Evolutionary conservation across 1,140 invertebrate genomes (phyloP).

Genomic region (Danaus plexippus): DNA sequence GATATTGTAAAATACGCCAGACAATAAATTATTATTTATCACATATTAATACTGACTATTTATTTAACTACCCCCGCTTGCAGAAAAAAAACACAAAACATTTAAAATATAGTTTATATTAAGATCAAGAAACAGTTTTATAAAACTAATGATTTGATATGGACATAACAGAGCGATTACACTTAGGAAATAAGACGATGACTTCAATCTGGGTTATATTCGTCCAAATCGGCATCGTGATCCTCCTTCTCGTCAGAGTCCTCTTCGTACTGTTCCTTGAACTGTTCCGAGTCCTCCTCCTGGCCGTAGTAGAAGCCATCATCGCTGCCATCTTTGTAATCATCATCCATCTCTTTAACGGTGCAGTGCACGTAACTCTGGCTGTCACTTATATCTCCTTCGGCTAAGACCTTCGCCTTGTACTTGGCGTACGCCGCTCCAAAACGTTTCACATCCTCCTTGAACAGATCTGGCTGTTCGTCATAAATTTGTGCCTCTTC

Average conservation of each 20-base stretch:
- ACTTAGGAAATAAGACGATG: too few relatives aligned
- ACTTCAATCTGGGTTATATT: constrained; percentile 42
- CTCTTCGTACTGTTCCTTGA: constrained; percentile 43
- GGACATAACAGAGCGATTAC: too few relatives aligned
- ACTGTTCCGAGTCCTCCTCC: constrained; percentile 56
- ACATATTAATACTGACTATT: constrained; percentile 35
- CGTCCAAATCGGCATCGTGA: constrained; percentile 21
- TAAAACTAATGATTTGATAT: too few relatives aligned
- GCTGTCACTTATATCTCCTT: constrained; percentile 29
- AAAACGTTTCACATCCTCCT: constrained; percentile 58
- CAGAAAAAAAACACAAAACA: too few relatives aligned
- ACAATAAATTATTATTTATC: constrained; percentile 75
- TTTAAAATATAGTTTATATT: too few relatives aligned
- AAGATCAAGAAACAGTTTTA: too few relatives aligned
- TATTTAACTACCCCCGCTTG: constrained; percentile 24
- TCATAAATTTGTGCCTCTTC: constrained; percentile 63
- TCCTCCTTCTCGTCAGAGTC: constrained; percentile 12
- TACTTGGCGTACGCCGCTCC: constrained; percentile 64
- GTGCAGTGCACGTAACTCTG: constrained; percentile 35
- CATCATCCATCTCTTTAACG: constrained; percentile 40
- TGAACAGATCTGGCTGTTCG: constrained; percentile 39
- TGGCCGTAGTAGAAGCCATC: constrained; percentile 64
- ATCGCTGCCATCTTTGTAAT: constrained; percentile 60
- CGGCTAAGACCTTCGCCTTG: constrained; percentile 47
- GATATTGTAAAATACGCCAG: constrained; percentile 71